phyloP scores from a whole-genome alignment of 92 coral and sea anemone genomes.

The Palythoa grandis region DNA sequence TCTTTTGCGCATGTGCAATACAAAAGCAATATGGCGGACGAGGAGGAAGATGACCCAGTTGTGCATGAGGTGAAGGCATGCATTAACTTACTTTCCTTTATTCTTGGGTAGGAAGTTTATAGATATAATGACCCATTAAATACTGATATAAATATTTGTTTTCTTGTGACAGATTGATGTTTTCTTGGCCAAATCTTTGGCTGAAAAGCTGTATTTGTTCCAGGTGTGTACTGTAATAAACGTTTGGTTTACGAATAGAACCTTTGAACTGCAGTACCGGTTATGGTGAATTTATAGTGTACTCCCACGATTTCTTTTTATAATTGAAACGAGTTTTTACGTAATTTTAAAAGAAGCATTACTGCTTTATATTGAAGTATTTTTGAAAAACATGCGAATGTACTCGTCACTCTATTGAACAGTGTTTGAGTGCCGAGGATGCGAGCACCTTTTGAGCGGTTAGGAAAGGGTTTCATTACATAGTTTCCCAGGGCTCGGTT shows the following conservation, averaged over 20 bases:
- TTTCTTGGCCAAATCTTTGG: constrained; percentile 86
- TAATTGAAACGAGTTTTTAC: no score
- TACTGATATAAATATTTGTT: background rate
- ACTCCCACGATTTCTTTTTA: no score
- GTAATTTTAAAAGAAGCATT: no score
- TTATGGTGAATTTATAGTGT: background rate
- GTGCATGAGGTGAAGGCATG: constrained; percentile 74
- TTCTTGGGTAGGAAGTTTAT: background rate
- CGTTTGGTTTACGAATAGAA: no score
- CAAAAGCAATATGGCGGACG: constrained; percentile 91
- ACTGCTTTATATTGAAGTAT: no score
- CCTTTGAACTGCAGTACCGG: no score
- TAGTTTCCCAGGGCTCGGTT: no score
- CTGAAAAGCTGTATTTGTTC: constrained; percentile 77
- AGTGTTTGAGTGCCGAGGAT: no score
- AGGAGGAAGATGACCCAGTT: constrained; percentile 89
- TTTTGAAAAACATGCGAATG: no score
- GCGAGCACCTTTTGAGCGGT: no score
- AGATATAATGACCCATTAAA: background rate
- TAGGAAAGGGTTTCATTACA: no score
- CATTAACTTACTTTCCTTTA: background rate
- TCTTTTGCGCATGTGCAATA: constrained; percentile 59
- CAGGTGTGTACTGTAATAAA: constrained; percentile 62
- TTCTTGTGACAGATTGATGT: constrained; percentile 75
- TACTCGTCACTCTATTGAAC: no score